Base-by-base conservation (phyloP, 1,140 invertebrate species). In the Drosophila yakuba region DNA sequence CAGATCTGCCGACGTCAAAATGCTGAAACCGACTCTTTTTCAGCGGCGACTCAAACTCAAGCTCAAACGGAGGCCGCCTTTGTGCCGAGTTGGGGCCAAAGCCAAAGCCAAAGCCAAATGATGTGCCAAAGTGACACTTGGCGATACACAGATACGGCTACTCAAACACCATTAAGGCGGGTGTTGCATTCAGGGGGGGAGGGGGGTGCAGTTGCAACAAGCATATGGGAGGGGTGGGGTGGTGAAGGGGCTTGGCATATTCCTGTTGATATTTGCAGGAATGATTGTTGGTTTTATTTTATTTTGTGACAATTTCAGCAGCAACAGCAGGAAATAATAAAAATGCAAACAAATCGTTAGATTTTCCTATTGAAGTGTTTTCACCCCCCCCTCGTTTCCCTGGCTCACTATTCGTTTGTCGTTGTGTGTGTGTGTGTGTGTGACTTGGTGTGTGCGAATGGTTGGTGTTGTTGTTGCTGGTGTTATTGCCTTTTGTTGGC, bases 331-430 rank as follows among this genome's bases (percentile, higher is more conserved):
- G 84, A 88, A 89, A 88, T 89, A 88, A 88, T 84, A 88, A 88
- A 89, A 88, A 83, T 88, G 84, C 84, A 88, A 88, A 89, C 84
- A 89, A 88, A 88, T 84, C 84, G 84, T 80, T 78, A 88, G 83
- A 88, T 83, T 89, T 78, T 86, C 76, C 72, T 77, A 83, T 89
- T 77, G 63, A 89, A 83, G 84, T 89, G 79, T 77, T 69, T 72
- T 69, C 17, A 15, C 28, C 48, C 54, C 32, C 52, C 17, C 41
- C 4, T 3, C 17, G 0, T n/a, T n/a, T n/a, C n/a, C n/a, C n/a
- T n/a, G n/a, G n/a, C 2, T 5, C 35, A 66, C 43, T 74, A 55
- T 48, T 63, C 74, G 17, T 56, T 35, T 74, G 25, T 0, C 51
- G 45, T 41, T 32, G 32, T 32, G 32, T 10, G 28, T 62, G 28